These are phyloP conservation scores for Mongoloraphidia duomilia DNA, from an alignment of 2,888 invertebrate genomes.

Conservation along the genomic window DNA sequence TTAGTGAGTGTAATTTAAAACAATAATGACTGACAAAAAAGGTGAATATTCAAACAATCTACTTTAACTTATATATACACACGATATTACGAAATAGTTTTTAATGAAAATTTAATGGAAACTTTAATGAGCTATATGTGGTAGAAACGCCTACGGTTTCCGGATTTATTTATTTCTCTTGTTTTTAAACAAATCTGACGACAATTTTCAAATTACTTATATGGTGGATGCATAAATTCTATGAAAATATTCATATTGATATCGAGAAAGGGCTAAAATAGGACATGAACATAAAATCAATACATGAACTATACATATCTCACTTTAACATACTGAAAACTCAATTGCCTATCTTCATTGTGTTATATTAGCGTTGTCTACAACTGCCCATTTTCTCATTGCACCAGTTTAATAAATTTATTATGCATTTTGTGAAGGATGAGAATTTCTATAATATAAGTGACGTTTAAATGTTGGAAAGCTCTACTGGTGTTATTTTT, in stretches of 20 bases:
- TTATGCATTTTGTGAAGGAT: too few relatives aligned
- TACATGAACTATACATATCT: neutral
- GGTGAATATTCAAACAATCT: conserved; percentile 15
- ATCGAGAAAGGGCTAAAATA: neutral
- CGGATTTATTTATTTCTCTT: neutral
- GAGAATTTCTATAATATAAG: too few relatives aligned
- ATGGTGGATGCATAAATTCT: neutral
- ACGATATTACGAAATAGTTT: too few relatives aligned
- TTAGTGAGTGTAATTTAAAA: conserved; percentile 4
- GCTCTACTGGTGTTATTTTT: too few relatives aligned
- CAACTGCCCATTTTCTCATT: too few relatives aligned
- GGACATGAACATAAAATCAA: neutral
- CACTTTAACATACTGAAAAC: neutral
- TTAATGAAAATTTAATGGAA: too few relatives aligned
- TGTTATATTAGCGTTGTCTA: neutral
- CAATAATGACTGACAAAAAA: conserved; percentile 23
- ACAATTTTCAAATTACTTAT: neutral
- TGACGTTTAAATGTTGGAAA: too few relatives aligned
- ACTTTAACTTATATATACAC: too few relatives aligned
- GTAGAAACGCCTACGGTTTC: neutral
- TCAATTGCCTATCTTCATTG: neutral
- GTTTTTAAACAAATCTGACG: neutral
- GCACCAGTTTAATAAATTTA: too few relatives aligned
- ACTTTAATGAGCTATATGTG: neutral
- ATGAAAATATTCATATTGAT: neutral